phyloP scores from a whole-genome alignment of 2,888 invertebrate species.

The Mactromeris polynyma region DNA sequence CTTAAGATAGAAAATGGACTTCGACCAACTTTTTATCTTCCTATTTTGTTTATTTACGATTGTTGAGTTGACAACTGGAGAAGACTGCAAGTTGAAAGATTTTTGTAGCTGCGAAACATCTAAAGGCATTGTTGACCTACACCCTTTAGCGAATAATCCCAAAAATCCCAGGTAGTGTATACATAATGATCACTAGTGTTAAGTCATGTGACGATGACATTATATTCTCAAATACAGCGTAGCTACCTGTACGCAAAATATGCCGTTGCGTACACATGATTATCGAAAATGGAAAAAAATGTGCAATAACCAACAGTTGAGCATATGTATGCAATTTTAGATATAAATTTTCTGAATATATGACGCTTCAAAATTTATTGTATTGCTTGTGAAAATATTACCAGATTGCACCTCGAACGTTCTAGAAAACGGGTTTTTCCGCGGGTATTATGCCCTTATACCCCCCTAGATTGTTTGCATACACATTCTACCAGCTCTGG shows the following conservation, averaged over 20 bases:
- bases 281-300: not conserved
- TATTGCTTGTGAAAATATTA: too few relatives aligned
- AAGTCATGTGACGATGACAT: not conserved
- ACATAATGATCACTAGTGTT: not conserved
- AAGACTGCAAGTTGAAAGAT: constrained; percentile 28
- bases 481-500: too few relatives aligned
- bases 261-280: not conserved
- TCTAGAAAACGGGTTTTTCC: too few relatives aligned
- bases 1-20: constrained; percentile 30
- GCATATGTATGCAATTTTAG: not conserved
- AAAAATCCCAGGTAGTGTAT: constrained; percentile 21
- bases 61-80: constrained; percentile 18
- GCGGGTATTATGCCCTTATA: too few relatives aligned
- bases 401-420: too few relatives aligned
- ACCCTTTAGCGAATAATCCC: not conserved
- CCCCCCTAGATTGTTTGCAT: too few relatives aligned
- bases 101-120: constrained; percentile 39
- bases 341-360: too few relatives aligned
- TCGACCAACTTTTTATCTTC: constrained; percentile 31
- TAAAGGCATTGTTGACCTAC: constrained; percentile 18
- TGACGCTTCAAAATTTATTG: too few relatives aligned
- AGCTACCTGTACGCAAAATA: not conserved
- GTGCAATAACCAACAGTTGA: not conserved
- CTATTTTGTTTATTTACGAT: constrained; percentile 15
- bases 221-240: not conserved